Base-by-base conservation (phyloP, 2,113 vertebrate genomes). In the Quiscalus mexicanus region DNA sequence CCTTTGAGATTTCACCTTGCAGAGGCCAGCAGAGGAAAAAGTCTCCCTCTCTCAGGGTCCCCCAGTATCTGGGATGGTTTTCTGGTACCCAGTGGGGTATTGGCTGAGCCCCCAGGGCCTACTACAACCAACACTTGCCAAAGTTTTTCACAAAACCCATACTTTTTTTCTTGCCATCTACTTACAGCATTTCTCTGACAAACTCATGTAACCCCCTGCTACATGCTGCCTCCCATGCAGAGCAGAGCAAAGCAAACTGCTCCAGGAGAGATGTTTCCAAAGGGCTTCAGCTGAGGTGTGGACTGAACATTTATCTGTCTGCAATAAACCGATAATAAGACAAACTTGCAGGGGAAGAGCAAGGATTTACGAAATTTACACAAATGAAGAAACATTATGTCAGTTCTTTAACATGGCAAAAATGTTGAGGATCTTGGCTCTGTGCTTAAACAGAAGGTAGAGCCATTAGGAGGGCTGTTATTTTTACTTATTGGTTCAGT, bases 401-500 rank as follows among this genome's bases (percentile, higher is more conserved):
- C 68, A 35, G 56, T 75, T 71, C 73, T 75, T 95, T 86, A 88
- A 74, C 91, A 63, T 15, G 6, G 35, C 33, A 41, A 33, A 79
- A 83, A 3, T n/a, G 30, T 47, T 70, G 44, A 83, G 56, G 52
- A 68, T 80, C 79, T 80, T 90, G 92, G 55, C 68, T 84, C n/a
- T 78, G 68, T 81, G 18, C 23, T 86, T 92, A 64, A 88, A 73
- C 87, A 93, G 93, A 88, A 93, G 73, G 78, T 80, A 62, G 56
- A 90, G 67, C 39, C 37, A 47, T 90, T 92, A 88, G 30, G 19
- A 75, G 82, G 25, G 93, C 30, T 94, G 90, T 93, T 96, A 93
- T 56, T 97, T 96, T 94, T 88, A 90, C 90, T 93, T 90, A 92
- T 52, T 75, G 41, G 24, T 67, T 88, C 50, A 88, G 49, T 84